Conservation (phyloP, 1,140 invertebrate genomes). For the Mamestra configurata region DNA sequence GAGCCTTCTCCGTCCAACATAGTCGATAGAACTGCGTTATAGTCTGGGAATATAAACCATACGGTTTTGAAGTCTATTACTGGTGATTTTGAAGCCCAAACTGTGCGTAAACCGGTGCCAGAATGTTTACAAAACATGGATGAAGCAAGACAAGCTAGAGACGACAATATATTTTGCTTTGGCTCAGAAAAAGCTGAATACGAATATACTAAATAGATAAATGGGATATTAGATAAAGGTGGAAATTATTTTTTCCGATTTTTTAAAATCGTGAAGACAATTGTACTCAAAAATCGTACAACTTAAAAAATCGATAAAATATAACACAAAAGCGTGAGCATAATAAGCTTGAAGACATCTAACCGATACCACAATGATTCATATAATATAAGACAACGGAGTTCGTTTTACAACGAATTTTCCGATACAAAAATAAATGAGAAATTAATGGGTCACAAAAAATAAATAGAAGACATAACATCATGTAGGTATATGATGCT, state of each 20-base stretch:
- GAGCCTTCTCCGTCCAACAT: slow-evolving; percentile 47
- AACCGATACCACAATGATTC: slow-evolving; percentile 16
- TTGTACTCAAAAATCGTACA: too few species aligned
- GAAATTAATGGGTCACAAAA: neutral
- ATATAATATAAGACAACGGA: slow-evolving; percentile 33
- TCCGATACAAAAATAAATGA: slow-evolving; percentile 8
- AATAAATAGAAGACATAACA: too few species aligned
- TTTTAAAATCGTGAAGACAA: too few species aligned
- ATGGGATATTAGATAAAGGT: too few species aligned
- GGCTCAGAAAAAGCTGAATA: too few species aligned
- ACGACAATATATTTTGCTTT: neutral
- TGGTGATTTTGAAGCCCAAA: neutral
- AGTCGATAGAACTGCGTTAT: slow-evolving; percentile 49
- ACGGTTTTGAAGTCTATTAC: neutral
- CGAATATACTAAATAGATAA: too few species aligned
- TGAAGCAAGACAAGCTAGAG: neutral
- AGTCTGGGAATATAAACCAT: slow-evolving; percentile 55
- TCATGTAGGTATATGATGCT: too few species aligned
- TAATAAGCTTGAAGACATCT: slow-evolving; percentile 33
- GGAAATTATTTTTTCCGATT: too few species aligned
- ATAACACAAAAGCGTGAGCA: slow-evolving; percentile 40
- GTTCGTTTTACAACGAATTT: slow-evolving; percentile 53
- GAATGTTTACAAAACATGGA: neutral
- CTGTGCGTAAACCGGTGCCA: neutral
- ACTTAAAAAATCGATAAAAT: neutral